Conservation (phyloP, 2,888 invertebrate species). For the Orchesellides sinensis region DNA sequence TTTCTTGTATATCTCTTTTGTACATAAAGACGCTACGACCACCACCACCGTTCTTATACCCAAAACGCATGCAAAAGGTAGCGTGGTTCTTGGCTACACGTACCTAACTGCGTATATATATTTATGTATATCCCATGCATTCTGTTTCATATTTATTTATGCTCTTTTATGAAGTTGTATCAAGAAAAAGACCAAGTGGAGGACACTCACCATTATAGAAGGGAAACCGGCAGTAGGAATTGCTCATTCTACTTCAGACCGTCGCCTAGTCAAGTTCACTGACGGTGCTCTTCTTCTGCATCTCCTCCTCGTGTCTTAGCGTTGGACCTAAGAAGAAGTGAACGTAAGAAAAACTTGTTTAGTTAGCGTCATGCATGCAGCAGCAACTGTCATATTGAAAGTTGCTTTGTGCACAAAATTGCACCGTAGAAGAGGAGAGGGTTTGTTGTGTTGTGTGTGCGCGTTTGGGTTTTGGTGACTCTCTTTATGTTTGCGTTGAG, state of each 20-base stretch:
- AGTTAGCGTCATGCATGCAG: no score
- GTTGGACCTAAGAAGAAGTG: background rate
- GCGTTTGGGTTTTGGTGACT: no score
- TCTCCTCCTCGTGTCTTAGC: no score
- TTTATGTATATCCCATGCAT: background rate
- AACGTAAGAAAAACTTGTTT: no score
- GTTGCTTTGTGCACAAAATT: no score
- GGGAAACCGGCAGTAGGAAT: constrained; percentile 68
- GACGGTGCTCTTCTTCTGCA: no score
- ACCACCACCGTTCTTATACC: no score
- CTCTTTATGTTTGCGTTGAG: no score
- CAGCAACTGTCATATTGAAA: no score
- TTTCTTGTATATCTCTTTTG: background rate
- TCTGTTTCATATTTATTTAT: background rate
- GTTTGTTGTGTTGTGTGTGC: no score
- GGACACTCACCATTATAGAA: constrained; percentile 42
- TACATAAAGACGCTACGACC: background rate
- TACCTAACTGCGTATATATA: background rate
- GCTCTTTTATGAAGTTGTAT: no score
- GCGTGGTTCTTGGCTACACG: background rate
- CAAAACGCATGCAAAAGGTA: background rate
- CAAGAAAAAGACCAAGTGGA: background rate
- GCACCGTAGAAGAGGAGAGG: no score
- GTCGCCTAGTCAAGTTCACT: constrained; percentile 48
- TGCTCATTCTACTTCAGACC: constrained; percentile 66